Percentiles rank a stretch among this genome's conserved stretches.
phyloP scores from a whole-genome alignment of 2,113 vertebrate species.

The Neomonachus schauinslandi region DNA sequence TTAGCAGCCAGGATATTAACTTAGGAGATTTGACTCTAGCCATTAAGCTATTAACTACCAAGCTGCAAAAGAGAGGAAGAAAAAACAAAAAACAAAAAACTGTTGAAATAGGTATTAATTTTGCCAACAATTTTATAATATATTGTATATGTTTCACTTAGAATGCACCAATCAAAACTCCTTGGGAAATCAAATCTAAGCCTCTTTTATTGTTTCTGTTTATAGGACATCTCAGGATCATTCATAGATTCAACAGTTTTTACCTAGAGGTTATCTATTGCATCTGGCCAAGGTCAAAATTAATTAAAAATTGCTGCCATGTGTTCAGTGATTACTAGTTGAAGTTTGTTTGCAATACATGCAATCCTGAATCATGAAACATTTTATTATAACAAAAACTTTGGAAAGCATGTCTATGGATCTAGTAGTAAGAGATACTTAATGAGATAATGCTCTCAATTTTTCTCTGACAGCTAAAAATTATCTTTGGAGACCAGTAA shows the following conservation, averaged over 20 bases:
- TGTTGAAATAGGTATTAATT: background rate
- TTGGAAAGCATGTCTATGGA: background rate
- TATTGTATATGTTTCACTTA: background rate
- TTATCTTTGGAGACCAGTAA: background rate
- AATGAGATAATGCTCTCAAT: background rate
- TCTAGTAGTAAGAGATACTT: background rate
- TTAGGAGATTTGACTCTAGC: background rate
- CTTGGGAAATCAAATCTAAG: background rate
- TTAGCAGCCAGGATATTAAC: background rate
- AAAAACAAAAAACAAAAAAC: background rate
- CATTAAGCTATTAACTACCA: background rate
- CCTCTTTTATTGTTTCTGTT: conserved; percentile 4
- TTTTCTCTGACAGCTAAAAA: background rate
- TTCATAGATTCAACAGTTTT: conserved; percentile 76
- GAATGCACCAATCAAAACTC: background rate
- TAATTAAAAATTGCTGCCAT: conserved; percentile 78
- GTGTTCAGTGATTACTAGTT: conserved; percentile 56
- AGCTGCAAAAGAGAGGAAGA: background rate
- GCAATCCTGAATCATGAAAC: background rate
- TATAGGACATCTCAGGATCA: conserved; percentile 70
- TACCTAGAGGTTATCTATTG: conserved; percentile 72
- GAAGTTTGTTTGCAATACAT: background rate
- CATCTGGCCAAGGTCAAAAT: conserved; percentile 68
- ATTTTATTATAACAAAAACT: background rate
- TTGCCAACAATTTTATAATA: background rate